These are phyloP conservation scores for Eretmochelys imbricata DNA, from an alignment of 2,113 vertebrate species.

Conservation along the genomic window DNA sequence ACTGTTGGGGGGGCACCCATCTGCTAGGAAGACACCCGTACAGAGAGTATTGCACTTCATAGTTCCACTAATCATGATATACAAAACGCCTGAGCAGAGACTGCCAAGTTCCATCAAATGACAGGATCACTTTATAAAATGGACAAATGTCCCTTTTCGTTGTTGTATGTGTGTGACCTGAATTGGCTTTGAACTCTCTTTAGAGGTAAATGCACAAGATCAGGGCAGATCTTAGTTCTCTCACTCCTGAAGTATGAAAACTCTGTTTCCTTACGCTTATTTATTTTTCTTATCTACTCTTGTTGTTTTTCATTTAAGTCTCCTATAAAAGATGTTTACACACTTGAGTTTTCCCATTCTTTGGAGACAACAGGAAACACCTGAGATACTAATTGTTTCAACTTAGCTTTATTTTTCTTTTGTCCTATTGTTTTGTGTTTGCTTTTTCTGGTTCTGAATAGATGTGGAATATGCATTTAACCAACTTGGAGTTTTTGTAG, in stretches of 20 bases:
- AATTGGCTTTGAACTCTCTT: conserved; percentile 45
- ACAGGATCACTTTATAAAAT: conserved; percentile 28
- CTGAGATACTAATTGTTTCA: neutral
- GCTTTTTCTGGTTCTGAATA: neutral
- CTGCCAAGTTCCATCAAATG: conserved; percentile 40
- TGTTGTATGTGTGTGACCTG: conserved; percentile 24
- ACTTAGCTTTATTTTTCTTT: neutral
- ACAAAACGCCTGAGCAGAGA: neutral
- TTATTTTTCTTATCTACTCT: neutral
- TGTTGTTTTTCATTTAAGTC: conserved; percentile 16
- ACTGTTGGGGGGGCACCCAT: neutral
- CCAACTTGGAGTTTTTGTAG: neutral
- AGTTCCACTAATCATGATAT: neutral
- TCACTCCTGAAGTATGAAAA: neutral
- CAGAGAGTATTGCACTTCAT: neutral
- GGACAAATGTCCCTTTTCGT: neutral
- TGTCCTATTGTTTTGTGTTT: neutral
- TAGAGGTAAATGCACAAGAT: neutral
- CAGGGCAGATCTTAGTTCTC: neutral
- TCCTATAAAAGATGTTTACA: neutral
- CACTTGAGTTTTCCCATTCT: conserved; percentile 4
- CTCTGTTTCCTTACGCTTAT: neutral
- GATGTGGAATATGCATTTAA: neutral
- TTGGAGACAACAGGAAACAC: conserved; percentile 3
- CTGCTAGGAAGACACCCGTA: neutral